phyloP scores from a whole-genome alignment of 2,113 vertebrate species.

The Hassar affinis region DNA sequence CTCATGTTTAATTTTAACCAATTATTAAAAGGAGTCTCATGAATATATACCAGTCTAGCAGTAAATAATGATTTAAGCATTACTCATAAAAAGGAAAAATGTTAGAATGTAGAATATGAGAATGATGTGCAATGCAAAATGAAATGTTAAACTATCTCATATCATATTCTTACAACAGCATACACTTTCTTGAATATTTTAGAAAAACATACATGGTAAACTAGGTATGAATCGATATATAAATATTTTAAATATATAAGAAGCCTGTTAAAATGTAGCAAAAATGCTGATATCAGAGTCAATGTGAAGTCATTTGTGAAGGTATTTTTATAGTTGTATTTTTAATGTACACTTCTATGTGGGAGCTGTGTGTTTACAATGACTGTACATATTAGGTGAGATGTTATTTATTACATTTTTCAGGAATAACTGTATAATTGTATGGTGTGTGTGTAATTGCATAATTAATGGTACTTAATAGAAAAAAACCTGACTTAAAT shows the following conservation, averaged over 20 bases:
- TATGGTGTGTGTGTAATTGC: not conserved
- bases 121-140: not conserved
- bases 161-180: slow-evolving; percentile 16
- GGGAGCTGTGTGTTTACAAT: slow-evolving; percentile 37
- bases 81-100: not conserved
- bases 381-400: slow-evolving; percentile 32
- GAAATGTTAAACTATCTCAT: slow-evolving; percentile 15
- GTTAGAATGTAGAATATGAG: slow-evolving; percentile 26
- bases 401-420: slow-evolving; percentile 18
- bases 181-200: slow-evolving; percentile 18
- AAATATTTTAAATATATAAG: not conserved
- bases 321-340: slow-evolving; percentile 33
- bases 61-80: slow-evolving; percentile 8
- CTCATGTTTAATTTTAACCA: slow-evolving; percentile 15
- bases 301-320: slow-evolving; percentile 19
- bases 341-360: slow-evolving; percentile 28
- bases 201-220: slow-evolving; percentile 16
- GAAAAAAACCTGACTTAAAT: slow-evolving; percentile 32
- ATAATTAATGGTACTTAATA: not conserved
- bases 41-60: slow-evolving; percentile 20
- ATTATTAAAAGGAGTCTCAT: slow-evolving; percentile 11
- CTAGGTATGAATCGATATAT: slow-evolving; percentile 18
- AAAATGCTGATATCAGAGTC: slow-evolving; percentile 37
- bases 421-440: not conserved
- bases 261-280: slow-evolving; percentile 39